Base-by-base conservation (phyloP, 1,140 invertebrate genomes). In the Alviniconcha marisindica region DNA sequence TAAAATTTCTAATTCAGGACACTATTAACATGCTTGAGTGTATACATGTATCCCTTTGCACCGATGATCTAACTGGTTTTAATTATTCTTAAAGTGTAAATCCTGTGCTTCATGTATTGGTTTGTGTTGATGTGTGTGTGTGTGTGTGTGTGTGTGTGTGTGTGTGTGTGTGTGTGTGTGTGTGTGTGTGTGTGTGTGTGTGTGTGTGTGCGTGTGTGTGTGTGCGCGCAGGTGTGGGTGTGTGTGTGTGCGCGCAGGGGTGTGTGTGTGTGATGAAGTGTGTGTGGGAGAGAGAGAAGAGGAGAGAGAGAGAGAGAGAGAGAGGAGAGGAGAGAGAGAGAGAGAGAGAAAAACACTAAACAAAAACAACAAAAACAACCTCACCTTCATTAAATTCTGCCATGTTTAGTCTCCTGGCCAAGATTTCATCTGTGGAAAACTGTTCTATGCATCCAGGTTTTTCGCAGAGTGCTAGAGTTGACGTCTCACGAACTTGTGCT, bases 241-340 rank as follows among this genome's bases (percentile, higher is more conserved):
- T 51, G 54, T 51, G 81, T 76, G 28, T 66, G 60, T n/a, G 28
- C 60, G 60, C 28, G 60, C 60, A 12, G 10, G 60, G 10, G 60
- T 66, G 60, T 66, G 60, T 66, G 60, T 66, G 60, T 66, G 28
- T 14, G 38, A 44, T 5, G n/a, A 28, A 44, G 71, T 24, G 71
- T 42, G 71, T 42, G 40, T 42, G 71, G 44, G 38, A 78, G 82
- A 77, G 63, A 78, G 77, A 48, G 48, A 56, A 18, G 69, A n/a
- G 44, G 31, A 56, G 73, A 40, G 38, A 42, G 71, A 74, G 71
- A 78, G 82, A 77, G 76, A 83, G 76, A 66, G 40, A n/a, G 3
- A 81, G 28, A 54, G 21, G 81, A 48, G 12, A 24, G 4, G 66
- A 71, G 66, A 71, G 66, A 71, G 33, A 38, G 33, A 36, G 66